Evolutionary conservation across 2,113 vertebrate species (phyloP).

Genomic region (Psittacus erithacus): DNA sequence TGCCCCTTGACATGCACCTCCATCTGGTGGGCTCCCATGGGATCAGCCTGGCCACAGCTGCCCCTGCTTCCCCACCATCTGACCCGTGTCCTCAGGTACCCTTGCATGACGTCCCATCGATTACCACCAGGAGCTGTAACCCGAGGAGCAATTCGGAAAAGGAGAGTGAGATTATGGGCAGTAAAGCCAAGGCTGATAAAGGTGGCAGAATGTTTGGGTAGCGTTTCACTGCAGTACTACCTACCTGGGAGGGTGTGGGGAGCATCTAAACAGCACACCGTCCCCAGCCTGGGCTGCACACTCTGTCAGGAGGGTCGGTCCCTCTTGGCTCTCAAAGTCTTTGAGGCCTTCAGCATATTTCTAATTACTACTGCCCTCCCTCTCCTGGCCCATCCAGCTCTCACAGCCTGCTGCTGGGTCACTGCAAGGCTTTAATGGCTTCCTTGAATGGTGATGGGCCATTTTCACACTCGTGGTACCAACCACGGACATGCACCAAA

Average conservation of each 20-base stretch:
- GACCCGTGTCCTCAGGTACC: fast-evolving
- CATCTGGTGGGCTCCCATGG: not conserved
- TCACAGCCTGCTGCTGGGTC: not conserved
- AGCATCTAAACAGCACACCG: fast-evolving
- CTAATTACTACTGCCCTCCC: not conserved
- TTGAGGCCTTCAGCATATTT: not conserved
- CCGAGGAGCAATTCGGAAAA: constrained; percentile 52
- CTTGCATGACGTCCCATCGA: not conserved
- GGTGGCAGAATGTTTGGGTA: not conserved
- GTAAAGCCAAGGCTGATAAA: constrained; percentile 36
- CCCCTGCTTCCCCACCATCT: not conserved
- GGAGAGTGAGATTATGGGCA: constrained; percentile 24
- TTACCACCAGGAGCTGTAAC: constrained; percentile 21
- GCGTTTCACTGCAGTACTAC: not conserved
- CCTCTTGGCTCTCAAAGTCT: not conserved
- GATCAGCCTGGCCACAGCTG: not conserved
- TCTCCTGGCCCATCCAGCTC: not conserved
- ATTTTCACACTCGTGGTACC: not conserved
- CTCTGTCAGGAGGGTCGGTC: fast-evolving
- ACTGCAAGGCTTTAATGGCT: not conserved
- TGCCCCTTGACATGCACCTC: fast-evolving
- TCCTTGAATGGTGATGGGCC: not conserved
- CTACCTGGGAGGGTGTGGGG: not conserved
- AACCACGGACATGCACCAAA: not conserved
- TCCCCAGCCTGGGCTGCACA: not conserved